Evolutionary conservation across 2,797 vertebrate species (phyloP), one percentile per base, ranked within the genome.

Genomic region (Simalia tracyae): DNA sequence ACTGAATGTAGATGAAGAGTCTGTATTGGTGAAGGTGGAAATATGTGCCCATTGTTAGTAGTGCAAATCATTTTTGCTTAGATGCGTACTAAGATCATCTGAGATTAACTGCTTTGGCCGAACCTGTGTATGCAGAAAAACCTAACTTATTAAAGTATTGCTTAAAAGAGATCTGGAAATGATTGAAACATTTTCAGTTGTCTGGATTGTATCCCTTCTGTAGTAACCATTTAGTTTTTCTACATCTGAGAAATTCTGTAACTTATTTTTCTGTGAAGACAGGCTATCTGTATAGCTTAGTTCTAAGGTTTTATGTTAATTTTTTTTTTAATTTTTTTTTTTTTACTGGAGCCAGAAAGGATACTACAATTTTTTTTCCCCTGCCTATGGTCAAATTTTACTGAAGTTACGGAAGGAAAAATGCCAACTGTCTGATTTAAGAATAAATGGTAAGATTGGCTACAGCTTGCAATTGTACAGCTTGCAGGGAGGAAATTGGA

Each of bases 21-120:
- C 50, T 81, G 56, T 61, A 22, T 87, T 87, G 24, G 8, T 89
- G 87, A 89, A 85, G 91, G 4, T 66, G 5, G 6, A 56, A 19
- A 91, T 94, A 57, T 92, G 72, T 94, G 85, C 86, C 46, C 60
- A 91, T 93, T 95, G 95, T 89, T 88, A 0, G 0, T 86, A 68
- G 0, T 2, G 81, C 84, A 93, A 57, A 93, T 87, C 81, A 91
- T 94, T 94, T 93, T 90, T 93, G 93, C 84, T 96, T 0, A 88
- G 89, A 95, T 95, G 31, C 81, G 6, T 88, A 93, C 26, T 84
- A 92, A 85, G 86, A 72, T 66, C 64, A 15, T n/a, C n/a, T 90
- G 92, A 91, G 92, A 86, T 92, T 89, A 86, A 0, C 88, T 92
- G 46, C 92, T 63, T 84, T 85, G 61, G 31, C 61, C 60, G 57